phyloP scores from a whole-genome alignment of 2,888 invertebrate species.

The Tenthredo scrophulariae region DNA sequence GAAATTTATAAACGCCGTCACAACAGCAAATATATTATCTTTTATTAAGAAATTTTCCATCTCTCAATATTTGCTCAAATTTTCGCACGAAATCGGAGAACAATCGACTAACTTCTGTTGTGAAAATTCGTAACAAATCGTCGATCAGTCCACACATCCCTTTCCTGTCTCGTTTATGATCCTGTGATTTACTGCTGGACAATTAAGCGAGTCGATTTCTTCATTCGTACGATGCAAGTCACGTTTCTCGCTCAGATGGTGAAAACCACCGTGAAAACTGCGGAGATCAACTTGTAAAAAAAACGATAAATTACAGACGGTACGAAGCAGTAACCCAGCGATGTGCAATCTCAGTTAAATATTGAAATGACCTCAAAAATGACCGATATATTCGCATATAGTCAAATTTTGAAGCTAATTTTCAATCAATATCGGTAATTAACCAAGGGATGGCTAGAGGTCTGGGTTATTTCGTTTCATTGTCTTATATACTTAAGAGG shows the following conservation, averaged over 20 bases:
- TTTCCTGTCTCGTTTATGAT: not conserved
- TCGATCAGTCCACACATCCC: not conserved
- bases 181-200: not conserved
- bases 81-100: too few species aligned
- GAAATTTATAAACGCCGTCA: not conserved
- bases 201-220: not conserved
- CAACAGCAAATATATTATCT: not conserved
- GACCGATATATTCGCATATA: not conserved
- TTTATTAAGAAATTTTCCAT: too few species aligned
- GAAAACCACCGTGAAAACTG: not conserved
- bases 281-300: not conserved
- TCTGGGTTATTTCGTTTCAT: not conserved
- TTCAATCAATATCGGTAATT: not conserved
- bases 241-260: not conserved
- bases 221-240: not conserved
- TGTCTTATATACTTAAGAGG: not conserved
- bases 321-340: not conserved
- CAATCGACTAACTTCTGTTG: too few species aligned
- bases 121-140: not conserved
- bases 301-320: not conserved
- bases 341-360: not conserved
- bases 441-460: not conserved
- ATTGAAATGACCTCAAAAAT: not conserved
- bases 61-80: too few species aligned
- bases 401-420: not conserved